Evolutionary conservation across 2,113 vertebrate species (phyloP), one percentile per base, ranked within the genome.

Genomic region (Choloepus hoffmanni): DNA sequence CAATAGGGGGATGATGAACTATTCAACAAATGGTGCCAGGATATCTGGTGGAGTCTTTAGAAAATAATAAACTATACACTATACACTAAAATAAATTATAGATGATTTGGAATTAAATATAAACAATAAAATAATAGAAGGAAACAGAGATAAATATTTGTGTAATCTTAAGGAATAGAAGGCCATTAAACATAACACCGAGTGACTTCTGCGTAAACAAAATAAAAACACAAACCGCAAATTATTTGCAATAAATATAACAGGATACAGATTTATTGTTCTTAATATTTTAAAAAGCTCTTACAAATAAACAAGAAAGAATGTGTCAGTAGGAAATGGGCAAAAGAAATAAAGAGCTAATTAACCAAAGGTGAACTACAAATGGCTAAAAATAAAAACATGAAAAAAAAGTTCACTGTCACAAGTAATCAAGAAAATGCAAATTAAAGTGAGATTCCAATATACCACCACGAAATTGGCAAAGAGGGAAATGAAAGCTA

Each of bases 131-230:
- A 76, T 68, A 82, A 30, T 70, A 77, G 67, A 94, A 92, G 40
- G 58, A 78, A 90, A 68, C 26, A 3, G 53, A 60, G 36, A 50
- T 89, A 93, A 82, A 70, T 94, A 85, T 94, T 87, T 95, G 36
- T 89, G n/a, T 94, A 96, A 91, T 93, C 67, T 90, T 82, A 94
- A 88, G 28, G 53, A 83, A 96, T 85, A 60, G 55, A 92, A 83
- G 19, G 33, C 70, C 65, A 89, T 74, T 94, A 92, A 76, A 92
- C 94, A 90, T 63, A 92, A 90, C 1, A 4, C 45, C 45, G 30
- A 83, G 85, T 95, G 78, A 86, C 68, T 76, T 95, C 60, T 95
- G 40, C 48, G 87, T 90, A 90, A 95, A 81, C 73, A 97, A 77
- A 85, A 58, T 67, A 55, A 94, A 97, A 82, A 68, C 9, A 62